Evolutionary conservation across 2,888 invertebrate species (phyloP).

Genomic region (Deilephila elpenor): DNA sequence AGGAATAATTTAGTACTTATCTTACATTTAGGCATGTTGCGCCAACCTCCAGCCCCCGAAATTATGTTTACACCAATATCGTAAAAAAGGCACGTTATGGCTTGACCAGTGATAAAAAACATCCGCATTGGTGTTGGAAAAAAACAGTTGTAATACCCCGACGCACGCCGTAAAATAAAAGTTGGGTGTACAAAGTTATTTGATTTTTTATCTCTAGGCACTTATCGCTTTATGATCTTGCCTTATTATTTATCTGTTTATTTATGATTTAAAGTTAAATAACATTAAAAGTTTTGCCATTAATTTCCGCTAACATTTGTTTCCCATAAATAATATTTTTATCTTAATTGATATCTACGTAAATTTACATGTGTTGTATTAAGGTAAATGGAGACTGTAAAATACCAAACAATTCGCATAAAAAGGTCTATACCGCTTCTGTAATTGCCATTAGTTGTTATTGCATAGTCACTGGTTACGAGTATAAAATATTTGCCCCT

Average conservation of each 20-base stretch:
- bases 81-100: constrained; percentile 44
- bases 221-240: not conserved
- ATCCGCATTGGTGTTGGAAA: constrained; percentile 26
- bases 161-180: constrained; percentile 3
- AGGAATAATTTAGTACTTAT: constrained; percentile 22
- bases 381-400: too few relatives aligned
- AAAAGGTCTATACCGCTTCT: too few relatives aligned
- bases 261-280: not conserved
- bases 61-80: constrained; percentile 41
- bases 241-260: not conserved
- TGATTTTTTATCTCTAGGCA: constrained; percentile 12
- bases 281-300: too few relatives aligned
- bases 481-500: too few relatives aligned
- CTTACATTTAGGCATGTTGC: constrained; percentile 18
- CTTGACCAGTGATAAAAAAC: constrained; percentile 43
- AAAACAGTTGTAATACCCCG: constrained; percentile 19
- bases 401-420: too few relatives aligned
- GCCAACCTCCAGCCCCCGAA: constrained; percentile 25
- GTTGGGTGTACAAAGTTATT: constrained; percentile 23
- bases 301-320: too few relatives aligned
- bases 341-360: too few relatives aligned
- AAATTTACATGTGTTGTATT: too few relatives aligned
- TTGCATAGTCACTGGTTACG: too few relatives aligned
- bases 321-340: too few relatives aligned
- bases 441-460: too few relatives aligned